Evolutionary conservation across 2,888 invertebrate genomes (phyloP).

Genomic region (Chloroclystis v-ata): DNA sequence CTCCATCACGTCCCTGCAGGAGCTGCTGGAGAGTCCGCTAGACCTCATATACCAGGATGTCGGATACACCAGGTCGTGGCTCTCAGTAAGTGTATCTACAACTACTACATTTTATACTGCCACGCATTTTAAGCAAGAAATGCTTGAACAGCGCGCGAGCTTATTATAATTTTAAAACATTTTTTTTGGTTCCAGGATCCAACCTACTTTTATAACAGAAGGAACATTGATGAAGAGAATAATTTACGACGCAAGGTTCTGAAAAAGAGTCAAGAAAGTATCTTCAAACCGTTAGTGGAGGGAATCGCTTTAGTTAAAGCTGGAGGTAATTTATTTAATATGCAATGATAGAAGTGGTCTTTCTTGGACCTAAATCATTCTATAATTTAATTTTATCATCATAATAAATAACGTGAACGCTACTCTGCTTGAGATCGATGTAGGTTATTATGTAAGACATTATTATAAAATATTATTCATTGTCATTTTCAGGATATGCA

Average conservation of each 20-base stretch:
- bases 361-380: too few relatives aligned
- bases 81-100: constrained; percentile 41
- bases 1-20: constrained; percentile 67
- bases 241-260: constrained; percentile 48
- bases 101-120: too few relatives aligned
- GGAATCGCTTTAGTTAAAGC: constrained; percentile 56
- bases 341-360: too few relatives aligned
- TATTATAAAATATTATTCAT: too few relatives aligned
- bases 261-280: constrained; percentile 41
- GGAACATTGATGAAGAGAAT: constrained; percentile 52
- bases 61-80: constrained; percentile 67
- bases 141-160: too few relatives aligned
- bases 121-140: too few relatives aligned
- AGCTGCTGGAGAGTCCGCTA: constrained; percentile 70
- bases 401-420: too few relatives aligned
- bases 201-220: constrained; percentile 54
- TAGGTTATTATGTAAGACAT: too few relatives aligned
- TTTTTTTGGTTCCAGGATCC: too few relatives aligned
- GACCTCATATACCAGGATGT: constrained; percentile 69
- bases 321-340: constrained; percentile 49
- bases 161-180: too few relatives aligned
- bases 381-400: too few relatives aligned
- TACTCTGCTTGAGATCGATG: too few relatives aligned
- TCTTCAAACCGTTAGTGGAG: constrained; percentile 39
- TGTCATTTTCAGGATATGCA: constrained; percentile 69